Evolutionary conservation across 2,113 vertebrate species (phyloP).

Genomic region (Zosterops hypoxanthus): DNA sequence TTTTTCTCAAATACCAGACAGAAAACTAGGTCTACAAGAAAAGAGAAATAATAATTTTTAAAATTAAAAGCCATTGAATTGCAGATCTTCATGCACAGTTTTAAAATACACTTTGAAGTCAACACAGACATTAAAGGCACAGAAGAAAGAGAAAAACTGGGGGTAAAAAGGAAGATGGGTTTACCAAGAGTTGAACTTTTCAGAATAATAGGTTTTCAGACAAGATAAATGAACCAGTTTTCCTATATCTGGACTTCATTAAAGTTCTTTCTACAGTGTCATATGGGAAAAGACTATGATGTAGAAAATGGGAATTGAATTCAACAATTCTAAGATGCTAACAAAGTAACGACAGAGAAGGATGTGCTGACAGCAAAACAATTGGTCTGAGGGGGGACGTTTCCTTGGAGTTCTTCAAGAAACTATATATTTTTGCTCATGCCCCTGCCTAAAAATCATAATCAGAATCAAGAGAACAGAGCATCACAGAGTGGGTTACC

Average conservation of each 20-base stretch:
- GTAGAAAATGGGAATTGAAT: conserved; percentile 42
- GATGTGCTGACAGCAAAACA: conserved; percentile 42
- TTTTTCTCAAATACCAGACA: neutral
- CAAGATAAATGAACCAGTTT: neutral
- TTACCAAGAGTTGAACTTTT: neutral
- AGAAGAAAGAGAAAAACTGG: neutral
- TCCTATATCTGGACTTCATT: conserved; percentile 39
- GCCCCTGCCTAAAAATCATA: neutral
- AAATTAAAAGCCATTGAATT: neutral
- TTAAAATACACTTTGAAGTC: neutral
- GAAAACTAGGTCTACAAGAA: neutral
- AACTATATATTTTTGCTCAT: neutral
- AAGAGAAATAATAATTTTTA: neutral
- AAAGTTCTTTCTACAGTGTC: conserved; percentile 4
- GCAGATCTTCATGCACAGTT: neutral
- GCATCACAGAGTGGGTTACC: neutral
- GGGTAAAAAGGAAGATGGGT: neutral
- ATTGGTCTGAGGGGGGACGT: neutral
- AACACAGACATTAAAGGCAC: neutral
- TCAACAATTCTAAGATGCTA: conserved; percentile 14
- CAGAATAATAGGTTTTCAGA: neutral
- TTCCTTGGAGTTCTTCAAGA: neutral
- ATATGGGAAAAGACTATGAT: conserved; percentile 12
- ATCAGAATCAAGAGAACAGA: neutral
- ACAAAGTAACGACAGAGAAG: neutral